Evolutionary conservation across 2,113 vertebrate species (phyloP).

Genomic region (Synchiropus splendidus): DNA sequence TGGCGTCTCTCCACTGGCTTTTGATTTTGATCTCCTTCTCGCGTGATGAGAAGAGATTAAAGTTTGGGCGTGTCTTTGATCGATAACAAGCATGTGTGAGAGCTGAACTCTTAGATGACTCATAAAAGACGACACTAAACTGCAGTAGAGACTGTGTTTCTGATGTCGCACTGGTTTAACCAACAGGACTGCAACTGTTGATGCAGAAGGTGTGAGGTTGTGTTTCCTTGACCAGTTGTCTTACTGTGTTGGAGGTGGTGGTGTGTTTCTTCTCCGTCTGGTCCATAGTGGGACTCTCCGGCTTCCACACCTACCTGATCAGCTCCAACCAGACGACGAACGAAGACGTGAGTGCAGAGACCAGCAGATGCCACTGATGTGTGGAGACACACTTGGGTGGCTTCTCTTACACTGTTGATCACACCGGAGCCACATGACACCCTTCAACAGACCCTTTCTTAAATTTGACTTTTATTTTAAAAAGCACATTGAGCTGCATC

Average conservation of each 20-base stretch:
- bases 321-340: slow-evolving; percentile 99
- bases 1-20: slow-evolving; percentile 7
- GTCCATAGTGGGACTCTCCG: slow-evolving; percentile 96
- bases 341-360: slow-evolving; percentile 84
- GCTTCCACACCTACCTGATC: slow-evolving; percentile 97
- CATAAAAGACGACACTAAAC: too few species aligned
- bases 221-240: slow-evolving; percentile 71
- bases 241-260: slow-evolving; percentile 92
- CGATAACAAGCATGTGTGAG: slow-evolving; percentile 6
- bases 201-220: neutral
- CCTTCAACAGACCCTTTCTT: too few species aligned
- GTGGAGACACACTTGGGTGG: too few species aligned
- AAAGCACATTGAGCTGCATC: too few species aligned
- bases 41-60: slow-evolving; percentile 10
- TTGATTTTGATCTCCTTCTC: slow-evolving; percentile 9
- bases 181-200: too few species aligned
- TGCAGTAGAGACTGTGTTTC: too few species aligned
- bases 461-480: too few species aligned
- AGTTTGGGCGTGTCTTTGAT: neutral
- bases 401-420: too few species aligned
- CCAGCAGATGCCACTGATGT: too few species aligned
- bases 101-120: neutral
- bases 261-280: slow-evolving; percentile 98
- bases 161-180: too few species aligned
- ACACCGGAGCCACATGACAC: too few species aligned